A percentile compares a stretch with the other conserved stretches of the same genome.
These are phyloP conservation scores for Semicossyphus pulcher DNA, from an alignment of 2,113 vertebrate species.

Conservation along the genomic window DNA sequence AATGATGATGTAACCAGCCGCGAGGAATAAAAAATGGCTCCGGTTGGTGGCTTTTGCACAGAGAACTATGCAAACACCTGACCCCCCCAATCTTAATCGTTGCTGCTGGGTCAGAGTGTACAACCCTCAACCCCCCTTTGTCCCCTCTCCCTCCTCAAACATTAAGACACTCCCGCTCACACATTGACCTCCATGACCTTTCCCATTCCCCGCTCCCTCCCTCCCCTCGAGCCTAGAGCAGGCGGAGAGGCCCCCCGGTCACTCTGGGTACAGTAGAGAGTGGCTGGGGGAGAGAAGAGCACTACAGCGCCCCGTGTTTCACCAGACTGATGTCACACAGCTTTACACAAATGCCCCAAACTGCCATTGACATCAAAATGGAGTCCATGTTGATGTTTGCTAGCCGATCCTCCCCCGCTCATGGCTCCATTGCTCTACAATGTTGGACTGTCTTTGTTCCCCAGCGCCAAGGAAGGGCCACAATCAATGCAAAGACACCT, in stretches of 20 bases:
- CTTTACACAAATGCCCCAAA: constrained; percentile 72
- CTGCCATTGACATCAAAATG: constrained; percentile 77
- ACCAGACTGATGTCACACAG: constrained; percentile 57
- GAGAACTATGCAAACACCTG: constrained; percentile 87
- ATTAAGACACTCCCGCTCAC: constrained; percentile 42
- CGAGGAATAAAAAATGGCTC: constrained; percentile 78
- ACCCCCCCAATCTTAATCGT: constrained; percentile 82
- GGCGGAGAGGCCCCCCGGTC: constrained; percentile 57
- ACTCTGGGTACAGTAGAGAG: constrained; percentile 68
- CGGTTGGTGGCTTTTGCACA: constrained; percentile 84
- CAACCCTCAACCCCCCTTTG: constrained; percentile 62
- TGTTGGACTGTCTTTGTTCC: constrained; percentile 79
- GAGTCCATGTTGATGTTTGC: constrained; percentile 70
- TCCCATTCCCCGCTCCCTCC: neutral
- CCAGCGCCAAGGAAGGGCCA: constrained; percentile 82
- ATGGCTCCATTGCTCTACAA: constrained; percentile 72
- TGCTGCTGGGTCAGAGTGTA: constrained; percentile 84
- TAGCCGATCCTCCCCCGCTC: constrained; percentile 45
- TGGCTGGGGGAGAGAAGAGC: constrained; percentile 62
- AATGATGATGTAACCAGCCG: constrained; percentile 74
- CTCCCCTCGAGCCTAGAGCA: constrained; percentile 7
- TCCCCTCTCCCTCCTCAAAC: constrained; percentile 3
- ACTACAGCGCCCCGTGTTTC: constrained; percentile 59
- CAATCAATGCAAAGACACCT: constrained; percentile 81
- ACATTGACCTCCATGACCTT: constrained; percentile 34